Evolutionary conservation across 2,888 invertebrate genomes (phyloP).

Genomic region (Rutpela maculata): DNA sequence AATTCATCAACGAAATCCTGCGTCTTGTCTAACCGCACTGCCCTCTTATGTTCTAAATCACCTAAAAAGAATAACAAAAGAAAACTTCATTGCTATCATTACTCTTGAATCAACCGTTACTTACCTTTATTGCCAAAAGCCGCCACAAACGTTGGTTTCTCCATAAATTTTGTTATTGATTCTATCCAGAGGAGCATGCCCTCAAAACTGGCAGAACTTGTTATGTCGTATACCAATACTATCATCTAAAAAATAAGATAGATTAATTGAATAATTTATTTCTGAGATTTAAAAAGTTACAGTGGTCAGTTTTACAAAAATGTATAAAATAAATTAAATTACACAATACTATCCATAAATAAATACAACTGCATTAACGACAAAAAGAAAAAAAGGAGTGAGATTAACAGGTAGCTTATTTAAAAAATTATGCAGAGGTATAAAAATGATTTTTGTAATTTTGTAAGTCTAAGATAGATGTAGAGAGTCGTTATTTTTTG

Average conservation of each 20-base stretch:
- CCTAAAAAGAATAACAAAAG: conserved; percentile 63
- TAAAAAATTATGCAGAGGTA: no score
- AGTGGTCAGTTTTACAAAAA: no score
- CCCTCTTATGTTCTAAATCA: conserved; percentile 84
- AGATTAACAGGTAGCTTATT: no score
- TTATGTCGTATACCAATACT: conserved; percentile 89
- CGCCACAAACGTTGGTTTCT: conserved; percentile 68
- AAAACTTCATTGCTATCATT: neutral
- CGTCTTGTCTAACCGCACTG: conserved; percentile 80
- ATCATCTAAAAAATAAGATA: conserved; percentile 81
- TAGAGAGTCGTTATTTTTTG: no score
- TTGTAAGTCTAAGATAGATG: no score
- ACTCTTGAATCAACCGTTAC: conserved; percentile 42
- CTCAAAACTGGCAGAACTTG: conserved; percentile 87
- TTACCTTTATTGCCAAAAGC: conserved; percentile 83
- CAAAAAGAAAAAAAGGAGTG: no score
- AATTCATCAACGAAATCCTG: conserved; percentile 81
- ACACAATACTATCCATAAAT: no score
- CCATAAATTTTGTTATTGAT: conserved; percentile 73
- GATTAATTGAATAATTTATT: no score
- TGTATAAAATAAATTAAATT: no score
- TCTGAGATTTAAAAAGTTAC: no score
- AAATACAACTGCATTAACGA: no score
- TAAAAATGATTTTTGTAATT: no score
- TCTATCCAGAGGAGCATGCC: conserved; percentile 84